Evolutionary conservation across 2,888 invertebrate species (phyloP), one percentile per base, ranked within the genome.

Genomic region (Loripinus fragilis): DNA sequence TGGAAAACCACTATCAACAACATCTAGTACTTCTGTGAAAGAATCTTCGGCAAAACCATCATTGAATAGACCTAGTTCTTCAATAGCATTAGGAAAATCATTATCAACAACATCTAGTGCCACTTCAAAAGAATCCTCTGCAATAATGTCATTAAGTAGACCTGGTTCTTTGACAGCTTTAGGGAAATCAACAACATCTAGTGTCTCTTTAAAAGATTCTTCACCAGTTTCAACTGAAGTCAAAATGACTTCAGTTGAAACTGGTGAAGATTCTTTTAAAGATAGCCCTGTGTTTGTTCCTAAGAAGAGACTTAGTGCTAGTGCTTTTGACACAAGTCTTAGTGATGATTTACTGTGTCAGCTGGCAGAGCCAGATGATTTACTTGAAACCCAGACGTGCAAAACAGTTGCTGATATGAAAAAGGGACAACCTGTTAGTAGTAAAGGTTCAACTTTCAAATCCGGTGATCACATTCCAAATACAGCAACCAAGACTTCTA

Each of bases 291-390:
- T 60, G 23, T 60, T 60, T 60, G 33, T 7, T 10, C 33, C 60
- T 12, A 67, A 67, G 23, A 41, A 67, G 23, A 23, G 45, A 41
- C 42, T 67, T 28, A 67, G 67, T 42, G n/a, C 41, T 41, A 45
- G 41, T 0, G 45, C 23, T 7, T 81, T 89, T 50, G 88, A 90
- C 69, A 87, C 85, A 0, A 90, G 89, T 82, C 48, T 90, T 2
- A 86, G 87, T 35, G 89, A 90, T 83, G 90, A 90, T 17, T 45
- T 90, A 28, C 72, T 90, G 41, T 83, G 82, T 80, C 87, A 88
- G 78, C 70, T 90, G 25, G 88, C 87, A 7, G 89, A 90, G 60
- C 85, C 85, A 50, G 89, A 89, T 77, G 88, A 89, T 50, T 52
- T 85, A 41, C 70, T 89, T 23, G 89, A 90, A 35, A 86, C 85